Conservation (phyloP, 64 coral and sea anemone genomes). For the Montipora capricornis region DNA sequence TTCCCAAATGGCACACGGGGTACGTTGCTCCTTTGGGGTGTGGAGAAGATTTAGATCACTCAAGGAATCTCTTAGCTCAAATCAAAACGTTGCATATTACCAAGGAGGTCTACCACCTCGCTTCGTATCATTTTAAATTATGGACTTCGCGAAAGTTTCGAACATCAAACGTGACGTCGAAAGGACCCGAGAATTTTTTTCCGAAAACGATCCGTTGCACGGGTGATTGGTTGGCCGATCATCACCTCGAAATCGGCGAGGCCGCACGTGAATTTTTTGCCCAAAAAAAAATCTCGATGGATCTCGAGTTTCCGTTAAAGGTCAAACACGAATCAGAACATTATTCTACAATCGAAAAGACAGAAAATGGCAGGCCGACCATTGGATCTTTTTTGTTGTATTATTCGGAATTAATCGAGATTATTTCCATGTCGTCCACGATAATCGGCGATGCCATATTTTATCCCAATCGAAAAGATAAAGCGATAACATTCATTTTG, state of each 20-base stretch:
- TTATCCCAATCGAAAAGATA: neutral
- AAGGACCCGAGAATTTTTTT: neutral
- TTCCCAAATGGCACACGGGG: neutral
- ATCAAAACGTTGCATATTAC: neutral
- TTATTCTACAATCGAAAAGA: neutral
- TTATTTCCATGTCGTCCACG: neutral
- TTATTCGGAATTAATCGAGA: neutral
- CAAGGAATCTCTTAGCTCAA: neutral
- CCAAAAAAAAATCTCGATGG: neutral
- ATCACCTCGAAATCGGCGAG: neutral
- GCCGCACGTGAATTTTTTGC: neutral
- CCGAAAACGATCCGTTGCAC: neutral
- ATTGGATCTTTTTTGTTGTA: neutral
- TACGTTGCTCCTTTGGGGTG: neutral
- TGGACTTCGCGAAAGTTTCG: too few species aligned
- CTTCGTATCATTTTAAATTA: too few species aligned
- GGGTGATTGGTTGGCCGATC: neutral
- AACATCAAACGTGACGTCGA: too few species aligned
- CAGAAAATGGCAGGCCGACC: neutral
- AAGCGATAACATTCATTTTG: neutral
- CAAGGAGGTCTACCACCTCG: fast-evolving
- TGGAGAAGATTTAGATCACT: neutral
- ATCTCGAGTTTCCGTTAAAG: neutral
- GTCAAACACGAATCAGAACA: neutral
- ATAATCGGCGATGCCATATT: neutral